Percentiles rank a stretch among this genome's conserved stretches.
Conservation (phyloP, 2,113 vertebrate genomes). For the Sclerurus mexicanus region DNA sequence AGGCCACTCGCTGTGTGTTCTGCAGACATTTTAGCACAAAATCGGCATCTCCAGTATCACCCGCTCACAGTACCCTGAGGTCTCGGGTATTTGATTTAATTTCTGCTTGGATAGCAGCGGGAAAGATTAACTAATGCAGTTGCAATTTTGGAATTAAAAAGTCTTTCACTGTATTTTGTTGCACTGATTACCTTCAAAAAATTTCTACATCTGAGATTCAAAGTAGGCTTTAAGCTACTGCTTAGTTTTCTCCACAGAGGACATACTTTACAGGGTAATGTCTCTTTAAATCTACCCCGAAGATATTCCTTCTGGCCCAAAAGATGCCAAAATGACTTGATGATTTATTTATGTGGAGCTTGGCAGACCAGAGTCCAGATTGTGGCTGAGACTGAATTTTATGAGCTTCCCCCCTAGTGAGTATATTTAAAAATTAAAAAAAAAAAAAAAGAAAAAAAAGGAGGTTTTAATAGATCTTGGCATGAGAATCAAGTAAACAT, state of each 20-base stretch:
- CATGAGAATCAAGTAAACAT: conserved; percentile 34
- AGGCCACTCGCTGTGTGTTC: neutral
- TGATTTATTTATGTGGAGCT: conserved; percentile 79
- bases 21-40: conserved; percentile 10
- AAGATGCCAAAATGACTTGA: conserved; percentile 79
- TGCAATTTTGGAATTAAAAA: neutral
- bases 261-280: conserved; percentile 39
- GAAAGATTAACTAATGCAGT: neutral
- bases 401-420: conserved; percentile 73
- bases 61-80: neutral
- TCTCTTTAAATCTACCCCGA: conserved; percentile 74
- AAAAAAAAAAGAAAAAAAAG: neutral
- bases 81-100: neutral
- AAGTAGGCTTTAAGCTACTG: neutral
- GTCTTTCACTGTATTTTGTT: neutral
- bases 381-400: conserved; percentile 78
- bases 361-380: conserved; percentile 79
- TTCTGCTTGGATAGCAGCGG: neutral
- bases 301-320: conserved; percentile 73
- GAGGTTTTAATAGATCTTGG: conserved; percentile 52
- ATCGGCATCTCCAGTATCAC: neutral
- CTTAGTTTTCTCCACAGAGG: conserved; percentile 4
- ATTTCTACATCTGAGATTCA: neutral
- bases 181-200: neutral
- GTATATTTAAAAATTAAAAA: conserved; percentile 70